Evolutionary conservation across 2,888 invertebrate species (phyloP).

Genomic region (Aphidoletes aphidimyza): DNA sequence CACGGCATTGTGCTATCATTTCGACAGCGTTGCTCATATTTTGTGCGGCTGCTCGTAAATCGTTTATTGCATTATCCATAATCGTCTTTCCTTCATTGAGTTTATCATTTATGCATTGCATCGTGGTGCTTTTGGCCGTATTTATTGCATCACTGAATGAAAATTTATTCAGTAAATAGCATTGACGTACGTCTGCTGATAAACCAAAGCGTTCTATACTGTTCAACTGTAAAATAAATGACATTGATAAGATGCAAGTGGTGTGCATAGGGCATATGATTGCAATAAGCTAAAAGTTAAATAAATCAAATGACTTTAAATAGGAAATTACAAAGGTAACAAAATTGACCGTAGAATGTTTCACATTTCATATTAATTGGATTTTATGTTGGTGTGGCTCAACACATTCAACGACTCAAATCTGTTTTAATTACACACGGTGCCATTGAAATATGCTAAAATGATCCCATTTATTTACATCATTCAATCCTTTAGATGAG

Average conservation of each 20-base stretch:
- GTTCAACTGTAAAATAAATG: not conserved
- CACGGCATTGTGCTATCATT: constrained; percentile 16
- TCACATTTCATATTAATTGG: not conserved
- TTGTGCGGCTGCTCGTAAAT: not conserved
- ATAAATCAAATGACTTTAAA: not conserved
- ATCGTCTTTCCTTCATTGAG: constrained; percentile 34
- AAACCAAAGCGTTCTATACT: not conserved
- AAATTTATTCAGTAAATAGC: constrained; percentile 1
- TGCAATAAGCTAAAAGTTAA: not conserved
- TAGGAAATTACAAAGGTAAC: not conserved
- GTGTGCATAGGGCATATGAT: no score
- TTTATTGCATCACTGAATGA: constrained; percentile 44
- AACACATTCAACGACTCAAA: not conserved
- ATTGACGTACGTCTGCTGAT: constrained; percentile 44
- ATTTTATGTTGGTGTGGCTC: not conserved
- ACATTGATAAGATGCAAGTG: not conserved
- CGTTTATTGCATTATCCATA: not conserved
- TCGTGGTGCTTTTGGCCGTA: not conserved
- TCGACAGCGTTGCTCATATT: not conserved
- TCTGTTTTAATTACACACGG: no score
- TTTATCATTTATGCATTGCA: constrained; percentile 29
- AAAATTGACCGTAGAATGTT: not conserved
- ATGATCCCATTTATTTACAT: not conserved
- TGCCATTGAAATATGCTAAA: not conserved
- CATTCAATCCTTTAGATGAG: not conserved